Evolutionary conservation across 1,140 invertebrate genomes (phyloP), one percentile per base, ranked within the genome.

Genomic region (Batillaria attramentaria): DNA sequence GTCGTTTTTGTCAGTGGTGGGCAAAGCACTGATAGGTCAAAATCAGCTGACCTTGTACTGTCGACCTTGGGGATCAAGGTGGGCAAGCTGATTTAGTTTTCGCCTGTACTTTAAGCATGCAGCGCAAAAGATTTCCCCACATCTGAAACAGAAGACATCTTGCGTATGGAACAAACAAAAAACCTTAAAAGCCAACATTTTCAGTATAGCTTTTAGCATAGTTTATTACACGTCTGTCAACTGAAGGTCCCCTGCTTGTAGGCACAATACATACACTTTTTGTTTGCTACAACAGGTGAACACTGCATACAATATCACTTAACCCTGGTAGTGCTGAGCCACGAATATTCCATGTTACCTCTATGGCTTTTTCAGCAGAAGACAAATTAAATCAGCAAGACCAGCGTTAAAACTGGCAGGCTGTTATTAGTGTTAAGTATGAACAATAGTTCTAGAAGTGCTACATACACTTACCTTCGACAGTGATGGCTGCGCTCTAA

Each of bases 111-210:
- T 75, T 4, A 86, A 24, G 78, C 87, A 89, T 3, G 66, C 74
- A 6, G 66, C 72, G 70, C 87, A 89, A 69, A 89, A 89, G 16
- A 87, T 80, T 31, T 86, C 83, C 35, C 87, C 87, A 81, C 87
- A 89, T 73, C 85, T 85, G 60, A 57, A 81, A 77, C 37, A 20
- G 54, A 42, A 73, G 46, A 60, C 16, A 74, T 8, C 79, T 33
- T 10, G 46, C 31, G 50, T 33, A 42, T 37, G n/a, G 31, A 43
- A 42, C n/a, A 41, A 24, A 65, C 35, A 66, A 6, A 3, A 10
- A 31, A 66, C 3, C 1, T 3, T n/a, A 10, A 24, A n/a, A 37
- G 20, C 33, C 24, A 6, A 41, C 8, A 31, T 20, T n/a, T n/a
- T n/a, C 16, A 8, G 37, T 16, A 24, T 69, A n/a, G 3, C 20